A percentile compares a stretch with the other conserved stretches of the same genome.
Evolutionary conservation across 2,888 invertebrate genomes (phyloP).

Genomic region (Mesorhabditis belari): DNA sequence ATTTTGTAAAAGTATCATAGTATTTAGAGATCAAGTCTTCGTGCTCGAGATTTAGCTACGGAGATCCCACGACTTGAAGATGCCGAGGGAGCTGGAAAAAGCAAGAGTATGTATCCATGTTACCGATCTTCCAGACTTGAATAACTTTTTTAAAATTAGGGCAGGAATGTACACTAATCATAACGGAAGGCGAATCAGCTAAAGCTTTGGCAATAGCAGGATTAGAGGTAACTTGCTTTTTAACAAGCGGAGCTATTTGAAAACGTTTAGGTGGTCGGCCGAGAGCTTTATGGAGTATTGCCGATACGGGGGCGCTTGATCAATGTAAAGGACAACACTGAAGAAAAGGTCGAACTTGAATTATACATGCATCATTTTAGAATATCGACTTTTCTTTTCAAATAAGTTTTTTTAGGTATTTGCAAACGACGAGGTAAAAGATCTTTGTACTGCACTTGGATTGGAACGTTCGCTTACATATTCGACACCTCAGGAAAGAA

Average conservation of each 20-base stretch:
- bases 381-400: too few relatives aligned
- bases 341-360: slow-evolving; percentile 3
- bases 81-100: too few relatives aligned
- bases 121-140: too few relatives aligned
- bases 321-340: slow-evolving; percentile 23
- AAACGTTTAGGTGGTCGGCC: slow-evolving; percentile 16
- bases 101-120: too few relatives aligned
- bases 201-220: slow-evolving; percentile 93
- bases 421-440: slow-evolving; percentile 60
- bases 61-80: too few relatives aligned
- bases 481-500: slow-evolving; percentile 67
- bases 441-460: slow-evolving; percentile 69
- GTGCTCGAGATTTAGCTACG: too few relatives aligned
- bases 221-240: slow-evolving; percentile 72
- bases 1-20: too few relatives aligned
- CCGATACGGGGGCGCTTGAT: slow-evolving; percentile 33
- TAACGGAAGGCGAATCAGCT: slow-evolving; percentile 97
- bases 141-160: neutral
- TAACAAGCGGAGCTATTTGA: too few relatives aligned
- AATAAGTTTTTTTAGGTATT: neutral
- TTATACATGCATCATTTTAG: neutral
- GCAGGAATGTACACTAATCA: slow-evolving; percentile 75
- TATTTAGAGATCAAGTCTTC: too few relatives aligned
- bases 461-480: slow-evolving; percentile 4
- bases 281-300: slow-evolving; percentile 32